These are phyloP conservation scores for Cettia cetti DNA, from an alignment of 2,113 vertebrate species.

Conservation along the genomic window DNA sequence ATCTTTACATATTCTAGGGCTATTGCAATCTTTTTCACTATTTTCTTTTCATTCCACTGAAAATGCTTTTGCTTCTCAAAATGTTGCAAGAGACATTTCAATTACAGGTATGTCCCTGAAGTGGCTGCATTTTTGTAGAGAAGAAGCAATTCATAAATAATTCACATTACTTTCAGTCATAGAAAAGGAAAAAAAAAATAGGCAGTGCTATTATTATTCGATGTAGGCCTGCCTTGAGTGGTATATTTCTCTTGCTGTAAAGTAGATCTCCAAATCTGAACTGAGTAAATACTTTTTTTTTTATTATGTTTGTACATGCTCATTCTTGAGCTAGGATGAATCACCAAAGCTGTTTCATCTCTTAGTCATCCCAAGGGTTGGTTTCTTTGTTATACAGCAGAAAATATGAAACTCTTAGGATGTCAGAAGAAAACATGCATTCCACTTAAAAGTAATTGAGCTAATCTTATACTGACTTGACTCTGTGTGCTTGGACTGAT, in stretches of 20 bases:
- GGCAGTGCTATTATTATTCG: background rate
- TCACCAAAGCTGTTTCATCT: background rate
- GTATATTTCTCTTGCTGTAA: background rate
- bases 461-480: background rate
- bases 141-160: slow-evolving; percentile 5
- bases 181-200: background rate
- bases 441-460: background rate
- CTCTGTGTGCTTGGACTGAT: background rate
- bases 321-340: background rate
- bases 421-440: background rate
- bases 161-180: background rate
- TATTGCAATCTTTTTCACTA: background rate
- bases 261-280: background rate
- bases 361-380: background rate
- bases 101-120: background rate
- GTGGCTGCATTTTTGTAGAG: background rate
- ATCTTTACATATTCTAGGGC: background rate
- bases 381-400: background rate
- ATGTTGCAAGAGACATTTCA: background rate
- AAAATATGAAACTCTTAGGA: background rate
- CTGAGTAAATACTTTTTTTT: background rate
- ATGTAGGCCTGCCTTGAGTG: background rate
- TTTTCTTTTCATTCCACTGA: background rate
- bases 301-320: background rate
- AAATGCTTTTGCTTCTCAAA: background rate